Evolutionary conservation across 2,113 vertebrate species (phyloP), one percentile per base, ranked within the genome.

Genomic region (Pachypanchax playfairii): DNA sequence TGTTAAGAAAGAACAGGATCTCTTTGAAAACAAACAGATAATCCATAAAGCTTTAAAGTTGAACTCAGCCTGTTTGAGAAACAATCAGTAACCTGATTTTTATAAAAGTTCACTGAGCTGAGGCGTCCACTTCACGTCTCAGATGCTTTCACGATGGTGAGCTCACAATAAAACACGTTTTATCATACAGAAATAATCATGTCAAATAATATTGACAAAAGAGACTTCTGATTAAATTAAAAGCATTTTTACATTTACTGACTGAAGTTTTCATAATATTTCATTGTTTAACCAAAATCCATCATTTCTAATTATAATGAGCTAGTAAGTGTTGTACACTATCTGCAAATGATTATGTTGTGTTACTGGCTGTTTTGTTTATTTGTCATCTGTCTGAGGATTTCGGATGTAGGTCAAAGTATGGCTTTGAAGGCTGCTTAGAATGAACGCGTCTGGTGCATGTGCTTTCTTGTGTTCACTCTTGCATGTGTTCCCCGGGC

Each of bases 391-490:
- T 22, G 24, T 50, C 33, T 33, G 47, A 58, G 33, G 39, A 60
- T 38, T 42, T 74, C 38, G 7, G 35, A 22, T 33, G 10, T n/a
- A 47, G 64, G 60, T 73, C 77, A 64, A 31, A 38, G 13, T 43
- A 0, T 6, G 46, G 69, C 52, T 2, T 13, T 6, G 17, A 70
- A 46, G 53, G 64, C 42, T 10, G 26, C 73, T 72, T 15, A 35
- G 24, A 58, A 62, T 18, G 12, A 63, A 54, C 60, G 4, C 47
- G 44, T 62, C 50, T 65, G 42, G 58, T 66, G 63, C 75, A 56
- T 85, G 49, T 47, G 65, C 68, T 68, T 66, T 56, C 62, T 50
- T 73, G 56, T 67, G 60, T 65, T 70, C 69, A 29, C 13, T 53
- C 28, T 75, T 73, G 64, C 80, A 65, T 70, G 67, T 38, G 33